Conservation (phyloP, 2,797 vertebrate species). For the Liasis olivaceus region DNA sequence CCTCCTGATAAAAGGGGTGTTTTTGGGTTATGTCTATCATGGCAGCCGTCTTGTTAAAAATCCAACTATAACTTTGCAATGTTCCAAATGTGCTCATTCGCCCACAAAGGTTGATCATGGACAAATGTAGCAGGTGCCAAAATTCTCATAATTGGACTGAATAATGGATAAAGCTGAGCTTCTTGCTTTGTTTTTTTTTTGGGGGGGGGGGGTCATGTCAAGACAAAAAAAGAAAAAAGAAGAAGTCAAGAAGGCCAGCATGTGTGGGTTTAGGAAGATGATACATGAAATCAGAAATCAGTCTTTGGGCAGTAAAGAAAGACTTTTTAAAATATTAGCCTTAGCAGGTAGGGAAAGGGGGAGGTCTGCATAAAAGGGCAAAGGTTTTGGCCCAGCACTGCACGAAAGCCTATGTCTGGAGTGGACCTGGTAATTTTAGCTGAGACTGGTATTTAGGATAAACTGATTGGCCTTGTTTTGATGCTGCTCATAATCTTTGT, state of each 20-base stretch:
- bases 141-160: not conserved
- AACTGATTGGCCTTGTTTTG: not conserved
- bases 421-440: not conserved
- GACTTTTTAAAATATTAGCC: not conserved
- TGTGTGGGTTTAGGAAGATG: not conserved
- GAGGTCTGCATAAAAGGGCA: not conserved
- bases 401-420: not conserved
- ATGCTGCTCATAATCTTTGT: constrained; percentile 1
- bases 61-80: too few relatives aligned
- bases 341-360: not conserved
- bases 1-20: too few relatives aligned
- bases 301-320: not conserved
- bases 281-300: not conserved
- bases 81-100: too few relatives aligned
- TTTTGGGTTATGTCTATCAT: too few relatives aligned
- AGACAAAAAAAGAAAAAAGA: not conserved
- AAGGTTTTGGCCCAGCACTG: not conserved
- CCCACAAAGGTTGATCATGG: not conserved
- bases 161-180: not conserved
- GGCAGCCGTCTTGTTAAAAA: too few relatives aligned
- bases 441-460: not conserved
- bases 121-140: not conserved
- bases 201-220: not conserved
- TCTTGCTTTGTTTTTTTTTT: not conserved
- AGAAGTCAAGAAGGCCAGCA: not conserved